A percentile compares a stretch with the other conserved stretches of the same genome.
These are phyloP conservation scores for Stenopsyche tienmushanensis DNA, from an alignment of 1,140 invertebrate genomes.

Conservation along the genomic window DNA sequence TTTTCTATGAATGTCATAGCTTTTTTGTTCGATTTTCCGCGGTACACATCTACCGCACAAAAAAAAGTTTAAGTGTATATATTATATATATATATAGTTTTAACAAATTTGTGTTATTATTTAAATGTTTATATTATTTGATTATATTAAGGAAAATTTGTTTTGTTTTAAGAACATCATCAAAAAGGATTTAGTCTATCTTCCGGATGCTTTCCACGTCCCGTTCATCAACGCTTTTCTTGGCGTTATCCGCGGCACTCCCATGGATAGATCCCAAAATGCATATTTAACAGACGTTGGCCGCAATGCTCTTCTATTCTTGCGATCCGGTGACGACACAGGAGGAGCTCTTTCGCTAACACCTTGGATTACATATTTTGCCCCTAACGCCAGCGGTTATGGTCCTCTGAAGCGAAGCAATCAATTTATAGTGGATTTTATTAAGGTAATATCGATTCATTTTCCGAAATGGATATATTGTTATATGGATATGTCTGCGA, in stretches of 20 bases:
- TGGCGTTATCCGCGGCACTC: slow-evolving; percentile 51
- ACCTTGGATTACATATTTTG: slow-evolving; percentile 61
- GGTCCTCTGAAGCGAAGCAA: slow-evolving; percentile 50
- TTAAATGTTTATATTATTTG: no score
- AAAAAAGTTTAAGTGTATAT: no score
- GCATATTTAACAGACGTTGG: slow-evolving; percentile 46
- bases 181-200: slow-evolving; percentile 49
- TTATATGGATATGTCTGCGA: no score
- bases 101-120: no score
- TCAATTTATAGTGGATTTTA: slow-evolving; percentile 49
- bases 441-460: slow-evolving; percentile 54
- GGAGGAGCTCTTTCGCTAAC: slow-evolving; percentile 60
- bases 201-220: slow-evolving; percentile 53
- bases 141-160: no score
- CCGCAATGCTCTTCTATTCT: slow-evolving; percentile 51
- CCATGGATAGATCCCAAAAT: slow-evolving; percentile 51
- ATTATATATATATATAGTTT: no score
- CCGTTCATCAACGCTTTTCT: slow-evolving; percentile 55
- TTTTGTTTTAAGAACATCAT: slow-evolving; percentile 53
- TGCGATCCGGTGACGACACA: slow-evolving; percentile 55
- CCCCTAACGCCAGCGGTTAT: slow-evolving; percentile 60
- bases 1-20: no score
- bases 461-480: no score
- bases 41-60: no score
- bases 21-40: no score